These are phyloP conservation scores for Tenthredo notha DNA, from an alignment of 2,888 invertebrate species.

Conservation along the genomic window DNA sequence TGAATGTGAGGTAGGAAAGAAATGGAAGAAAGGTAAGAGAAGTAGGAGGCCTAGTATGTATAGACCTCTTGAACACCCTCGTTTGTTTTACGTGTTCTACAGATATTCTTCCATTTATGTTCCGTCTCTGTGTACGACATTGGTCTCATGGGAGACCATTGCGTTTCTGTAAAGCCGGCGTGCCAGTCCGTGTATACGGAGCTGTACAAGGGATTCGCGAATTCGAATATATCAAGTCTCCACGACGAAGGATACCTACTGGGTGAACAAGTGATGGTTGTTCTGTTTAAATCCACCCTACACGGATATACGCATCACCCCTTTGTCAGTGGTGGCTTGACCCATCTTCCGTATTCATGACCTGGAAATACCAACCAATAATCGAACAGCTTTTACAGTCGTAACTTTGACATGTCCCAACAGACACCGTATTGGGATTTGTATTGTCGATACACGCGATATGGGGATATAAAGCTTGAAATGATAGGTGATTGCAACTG, in stretches of 20 bases:
- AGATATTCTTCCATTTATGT: slow-evolving; percentile 44
- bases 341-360: slow-evolving; percentile 46
- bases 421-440: neutral
- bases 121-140: slow-evolving; percentile 36
- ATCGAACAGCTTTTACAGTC: slow-evolving; percentile 38
- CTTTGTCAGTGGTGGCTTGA: slow-evolving; percentile 30
- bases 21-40: slow-evolving; percentile 11
- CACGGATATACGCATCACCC: slow-evolving; percentile 28
- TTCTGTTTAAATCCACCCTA: slow-evolving; percentile 39
- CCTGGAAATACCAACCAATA: slow-evolving; percentile 25
- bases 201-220: slow-evolving; percentile 21
- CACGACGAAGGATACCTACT: slow-evolving; percentile 22
- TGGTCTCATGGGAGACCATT: slow-evolving; percentile 43
- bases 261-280: slow-evolving; percentile 41
- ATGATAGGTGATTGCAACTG: neutral
- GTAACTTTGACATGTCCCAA: neutral
- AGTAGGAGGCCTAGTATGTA: neutral
- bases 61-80: slow-evolving; percentile 38
- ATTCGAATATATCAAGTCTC: slow-evolving; percentile 45
- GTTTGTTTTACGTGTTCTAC: slow-evolving; percentile 50
- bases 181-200: neutral
- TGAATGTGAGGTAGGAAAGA: slow-evolving; percentile 10
- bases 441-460: neutral
- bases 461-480: neutral
- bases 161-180: slow-evolving; percentile 37